A percentile compares a stretch with the other conserved stretches of the same genome.
phyloP scores from a whole-genome alignment of 2,113 vertebrate species.

The Ailuropoda melanoleuca region DNA sequence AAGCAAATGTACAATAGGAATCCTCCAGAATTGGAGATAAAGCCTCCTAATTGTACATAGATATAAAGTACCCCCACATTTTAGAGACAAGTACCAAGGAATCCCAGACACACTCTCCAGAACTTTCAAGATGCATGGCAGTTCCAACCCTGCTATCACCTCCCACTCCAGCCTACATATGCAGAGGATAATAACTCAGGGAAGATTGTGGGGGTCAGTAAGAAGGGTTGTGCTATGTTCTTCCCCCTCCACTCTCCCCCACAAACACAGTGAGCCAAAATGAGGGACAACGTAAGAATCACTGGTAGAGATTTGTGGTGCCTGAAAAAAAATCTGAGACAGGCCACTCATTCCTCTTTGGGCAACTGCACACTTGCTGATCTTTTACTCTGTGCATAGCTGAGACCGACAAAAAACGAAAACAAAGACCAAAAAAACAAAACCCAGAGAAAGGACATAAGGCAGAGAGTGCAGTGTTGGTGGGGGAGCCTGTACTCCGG shows the following conservation, averaged over 20 bases:
- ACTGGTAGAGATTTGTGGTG: background rate
- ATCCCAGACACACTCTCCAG: background rate
- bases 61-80: background rate
- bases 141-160: background rate
- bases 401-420: background rate
- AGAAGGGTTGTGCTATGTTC: background rate
- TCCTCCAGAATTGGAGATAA: background rate
- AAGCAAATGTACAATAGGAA: background rate
- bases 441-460: background rate
- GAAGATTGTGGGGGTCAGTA: background rate
- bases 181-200: background rate
- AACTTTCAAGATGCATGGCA: background rate
- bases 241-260: background rate
- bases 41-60: background rate
- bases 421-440: background rate
- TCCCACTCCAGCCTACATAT: background rate
- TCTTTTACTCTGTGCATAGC: background rate
- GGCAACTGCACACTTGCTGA: background rate
- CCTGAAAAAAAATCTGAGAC: background rate
- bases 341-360: background rate
- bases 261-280: background rate
- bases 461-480: background rate
- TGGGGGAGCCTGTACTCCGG: background rate
- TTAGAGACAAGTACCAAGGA: background rate
- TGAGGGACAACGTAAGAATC: background rate